phyloP scores from a whole-genome alignment of 2,797 vertebrate species.

The Brachyalestes nurse region DNA sequence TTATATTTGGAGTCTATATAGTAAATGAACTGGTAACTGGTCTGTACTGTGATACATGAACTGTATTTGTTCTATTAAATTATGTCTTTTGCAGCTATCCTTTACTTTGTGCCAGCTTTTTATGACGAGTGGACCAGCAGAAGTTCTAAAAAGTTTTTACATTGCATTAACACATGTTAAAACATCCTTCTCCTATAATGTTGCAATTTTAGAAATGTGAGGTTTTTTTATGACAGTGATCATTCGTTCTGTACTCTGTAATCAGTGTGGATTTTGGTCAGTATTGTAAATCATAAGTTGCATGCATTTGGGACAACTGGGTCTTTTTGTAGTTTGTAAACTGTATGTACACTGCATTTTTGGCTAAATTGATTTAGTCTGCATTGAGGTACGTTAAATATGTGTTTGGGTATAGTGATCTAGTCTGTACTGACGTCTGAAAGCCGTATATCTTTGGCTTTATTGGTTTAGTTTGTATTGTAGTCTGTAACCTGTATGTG shows the following conservation, averaged over 20 bases:
- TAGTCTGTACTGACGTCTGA: neutral
- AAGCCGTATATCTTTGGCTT: neutral
- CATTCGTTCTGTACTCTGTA: neutral
- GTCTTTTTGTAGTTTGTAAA: no score
- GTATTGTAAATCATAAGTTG: neutral
- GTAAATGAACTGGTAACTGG: no score
- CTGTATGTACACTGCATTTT: neutral
- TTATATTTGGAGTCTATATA: no score
- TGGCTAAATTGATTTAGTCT: neutral
- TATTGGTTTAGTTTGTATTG: neutral
- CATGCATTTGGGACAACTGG: no score
- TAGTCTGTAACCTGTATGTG: neutral
- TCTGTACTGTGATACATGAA: no score
- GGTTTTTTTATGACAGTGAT: neutral
- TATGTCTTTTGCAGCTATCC: neutral
- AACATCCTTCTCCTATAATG: neutral
- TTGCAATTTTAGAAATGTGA: no score
- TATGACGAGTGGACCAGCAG: neutral
- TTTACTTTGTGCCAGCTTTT: neutral
- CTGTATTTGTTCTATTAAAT: no score
- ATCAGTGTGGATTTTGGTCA: neutral
- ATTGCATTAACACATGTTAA: neutral
- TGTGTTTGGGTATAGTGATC: neutral
- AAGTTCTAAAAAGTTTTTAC: neutral
- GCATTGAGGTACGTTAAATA: neutral